Evolutionary conservation across 2,888 invertebrate genomes (phyloP).

Genomic region (Yponomeuta plumbellus): DNA sequence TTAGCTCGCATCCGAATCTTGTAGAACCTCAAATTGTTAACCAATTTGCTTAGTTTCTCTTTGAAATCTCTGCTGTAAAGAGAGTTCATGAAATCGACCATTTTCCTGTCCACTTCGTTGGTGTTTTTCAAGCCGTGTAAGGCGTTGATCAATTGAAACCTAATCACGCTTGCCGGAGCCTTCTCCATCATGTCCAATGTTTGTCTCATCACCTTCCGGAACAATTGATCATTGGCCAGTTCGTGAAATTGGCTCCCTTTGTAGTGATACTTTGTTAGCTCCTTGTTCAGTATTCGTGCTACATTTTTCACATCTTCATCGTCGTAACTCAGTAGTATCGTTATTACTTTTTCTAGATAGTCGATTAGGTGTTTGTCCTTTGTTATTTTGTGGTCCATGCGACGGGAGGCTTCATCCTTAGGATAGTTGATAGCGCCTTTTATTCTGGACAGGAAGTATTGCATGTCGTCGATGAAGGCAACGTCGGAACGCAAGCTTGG

Average conservation of each 20-base stretch:
- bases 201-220: neutral
- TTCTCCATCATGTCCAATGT: neutral
- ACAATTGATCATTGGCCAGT: conserved; percentile 19
- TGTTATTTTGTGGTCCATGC: neutral
- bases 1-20: neutral
- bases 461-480: conserved; percentile 35
- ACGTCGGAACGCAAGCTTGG: conserved; percentile 34
- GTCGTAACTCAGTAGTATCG: conserved; percentile 31
- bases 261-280: conserved; percentile 38
- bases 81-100: neutral
- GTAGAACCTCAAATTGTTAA: neutral
- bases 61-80: neutral
- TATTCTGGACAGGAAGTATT: conserved; percentile 35
- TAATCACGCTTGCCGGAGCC: neutral
- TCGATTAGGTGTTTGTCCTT: conserved; percentile 30
- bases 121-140: neutral
- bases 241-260: conserved; percentile 37
- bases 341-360: conserved; percentile 35
- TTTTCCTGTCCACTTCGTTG: neutral
- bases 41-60: neutral
- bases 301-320: conserved; percentile 39
- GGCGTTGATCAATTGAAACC: neutral
- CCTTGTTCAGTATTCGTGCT: conserved; percentile 30
- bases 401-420: conserved; percentile 13
- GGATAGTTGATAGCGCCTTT: conserved; percentile 27